phyloP scores from a whole-genome alignment of 1,140 invertebrate genomes.

The Heliconius himera region DNA sequence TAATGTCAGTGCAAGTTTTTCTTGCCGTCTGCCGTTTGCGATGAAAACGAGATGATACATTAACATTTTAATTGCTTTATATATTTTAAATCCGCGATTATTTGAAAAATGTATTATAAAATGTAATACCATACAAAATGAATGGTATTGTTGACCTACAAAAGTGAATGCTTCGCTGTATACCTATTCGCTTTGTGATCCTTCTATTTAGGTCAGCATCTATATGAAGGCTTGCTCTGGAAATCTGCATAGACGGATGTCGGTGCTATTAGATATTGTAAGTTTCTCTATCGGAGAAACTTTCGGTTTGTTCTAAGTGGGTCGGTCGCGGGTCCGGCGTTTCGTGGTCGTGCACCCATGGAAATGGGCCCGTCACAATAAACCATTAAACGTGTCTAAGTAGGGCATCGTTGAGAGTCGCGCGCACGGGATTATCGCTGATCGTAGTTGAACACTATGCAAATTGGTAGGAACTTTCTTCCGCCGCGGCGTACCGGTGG shows the following conservation, averaged over 20 bases:
- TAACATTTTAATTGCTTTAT: slow-evolving; percentile 10
- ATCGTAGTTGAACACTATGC: slow-evolving; percentile 62
- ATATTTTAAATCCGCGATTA: background rate
- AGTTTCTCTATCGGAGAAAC: slow-evolving; percentile 79
- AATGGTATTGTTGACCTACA: slow-evolving; percentile 24
- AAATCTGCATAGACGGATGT: slow-evolving; percentile 81
- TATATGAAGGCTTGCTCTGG: slow-evolving; percentile 71
- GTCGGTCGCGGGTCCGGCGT: slow-evolving; percentile 57
- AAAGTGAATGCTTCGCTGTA: slow-evolving; percentile 33
- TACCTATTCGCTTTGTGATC: slow-evolving; percentile 55
- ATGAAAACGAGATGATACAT: slow-evolving; percentile 73
- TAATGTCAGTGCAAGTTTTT: slow-evolving; percentile 80
- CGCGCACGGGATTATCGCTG: slow-evolving; percentile 47
- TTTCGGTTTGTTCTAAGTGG: slow-evolving; percentile 76
- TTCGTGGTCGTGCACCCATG: slow-evolving; percentile 68
- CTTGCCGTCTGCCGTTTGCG: slow-evolving; percentile 62
- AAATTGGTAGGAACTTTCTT: slow-evolving; percentile 78
- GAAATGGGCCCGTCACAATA: slow-evolving; percentile 76
- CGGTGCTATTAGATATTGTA: slow-evolving; percentile 76
- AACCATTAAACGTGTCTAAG: slow-evolving; percentile 74
- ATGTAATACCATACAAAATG: background rate
- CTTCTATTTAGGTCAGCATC: slow-evolving; percentile 28
- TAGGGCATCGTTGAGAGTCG: slow-evolving; percentile 64
- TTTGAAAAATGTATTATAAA: background rate
- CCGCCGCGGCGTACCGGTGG: slow-evolving; percentile 54